phyloP scores from a whole-genome alignment of 2,797 vertebrate species.

The Chelidonichthys spinosus region DNA sequence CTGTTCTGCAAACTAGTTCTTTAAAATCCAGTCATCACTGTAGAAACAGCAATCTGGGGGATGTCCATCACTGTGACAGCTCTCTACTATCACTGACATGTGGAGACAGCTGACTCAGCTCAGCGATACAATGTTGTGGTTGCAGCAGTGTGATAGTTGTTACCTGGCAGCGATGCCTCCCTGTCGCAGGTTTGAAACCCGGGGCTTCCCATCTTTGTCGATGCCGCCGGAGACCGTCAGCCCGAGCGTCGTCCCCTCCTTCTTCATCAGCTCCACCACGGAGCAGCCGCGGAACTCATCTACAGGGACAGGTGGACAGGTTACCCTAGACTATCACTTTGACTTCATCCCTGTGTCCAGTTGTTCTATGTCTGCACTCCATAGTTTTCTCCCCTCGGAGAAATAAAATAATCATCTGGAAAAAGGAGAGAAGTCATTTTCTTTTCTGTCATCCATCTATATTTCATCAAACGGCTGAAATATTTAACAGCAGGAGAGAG shows the following conservation, averaged over 20 bases:
- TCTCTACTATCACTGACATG: not conserved
- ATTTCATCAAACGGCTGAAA: constrained; percentile 59
- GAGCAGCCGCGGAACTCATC: constrained; percentile 98
- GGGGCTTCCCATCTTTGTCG: constrained; percentile 97
- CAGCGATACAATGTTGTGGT: too few species aligned
- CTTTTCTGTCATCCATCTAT: constrained; percentile 56
- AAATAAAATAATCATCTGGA: constrained; percentile 53
- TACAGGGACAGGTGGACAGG: constrained; percentile 55
- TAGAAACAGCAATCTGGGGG: not conserved
- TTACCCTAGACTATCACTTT: not conserved
- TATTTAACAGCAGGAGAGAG: constrained; percentile 51
- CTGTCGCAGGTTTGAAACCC: constrained; percentile 97
- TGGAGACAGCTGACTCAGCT: too few species aligned
- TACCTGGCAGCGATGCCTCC: constrained; percentile 98
- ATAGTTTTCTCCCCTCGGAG: constrained; percentile 5
- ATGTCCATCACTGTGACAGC: not conserved
- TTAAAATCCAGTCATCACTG: too few species aligned
- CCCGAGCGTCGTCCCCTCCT: constrained; percentile 97
- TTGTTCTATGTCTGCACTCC: not conserved
- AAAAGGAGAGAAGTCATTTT: constrained; percentile 41
- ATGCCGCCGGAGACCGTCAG: constrained; percentile 96
- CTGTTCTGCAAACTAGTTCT: too few species aligned
- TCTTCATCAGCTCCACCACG: constrained; percentile 97
- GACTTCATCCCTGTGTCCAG: not conserved
- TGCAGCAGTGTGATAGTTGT: constrained; percentile 29